phyloP scores from a whole-genome alignment of 2,113 vertebrate species.

The Dolichallabes microphthalmus region DNA sequence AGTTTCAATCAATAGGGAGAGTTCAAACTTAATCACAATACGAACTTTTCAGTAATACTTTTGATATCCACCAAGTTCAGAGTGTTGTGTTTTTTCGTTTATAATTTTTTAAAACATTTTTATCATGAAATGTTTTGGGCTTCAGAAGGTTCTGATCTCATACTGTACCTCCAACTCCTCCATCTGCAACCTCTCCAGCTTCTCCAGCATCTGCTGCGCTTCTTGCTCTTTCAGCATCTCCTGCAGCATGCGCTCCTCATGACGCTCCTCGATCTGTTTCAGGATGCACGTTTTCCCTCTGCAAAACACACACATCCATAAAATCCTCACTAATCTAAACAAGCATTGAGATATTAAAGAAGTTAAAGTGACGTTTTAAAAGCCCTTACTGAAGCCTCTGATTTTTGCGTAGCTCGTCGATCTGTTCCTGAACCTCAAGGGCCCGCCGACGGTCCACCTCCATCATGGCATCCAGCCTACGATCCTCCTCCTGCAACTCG shows the following conservation, averaged over 20 bases:
- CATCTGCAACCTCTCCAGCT: conserved; percentile 73
- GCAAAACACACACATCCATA: conserved; percentile 15
- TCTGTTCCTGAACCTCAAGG: conserved; percentile 71
- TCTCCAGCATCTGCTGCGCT: conserved; percentile 69
- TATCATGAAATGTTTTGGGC: neutral
- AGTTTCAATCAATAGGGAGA: neutral
- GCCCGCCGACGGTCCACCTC: conserved; percentile 77
- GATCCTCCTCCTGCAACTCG: conserved; percentile 79
- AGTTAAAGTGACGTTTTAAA: too few relatives aligned
- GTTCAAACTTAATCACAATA: neutral
- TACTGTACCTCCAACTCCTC: conserved; percentile 77
- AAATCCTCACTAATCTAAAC: neutral
- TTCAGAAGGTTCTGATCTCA: neutral
- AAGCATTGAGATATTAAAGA: neutral
- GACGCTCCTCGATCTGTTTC: conserved; percentile 77
- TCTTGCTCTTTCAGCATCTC: conserved; percentile 76
- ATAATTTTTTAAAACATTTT: neutral
- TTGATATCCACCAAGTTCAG: neutral
- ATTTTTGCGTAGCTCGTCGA: conserved; percentile 70
- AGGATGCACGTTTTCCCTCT: conserved; percentile 79
- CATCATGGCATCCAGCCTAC: conserved; percentile 83
- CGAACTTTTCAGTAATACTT: neutral
- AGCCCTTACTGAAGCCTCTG: conserved; percentile 69
- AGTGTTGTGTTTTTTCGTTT: neutral
- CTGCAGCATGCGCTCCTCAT: conserved; percentile 68